Evolutionary conservation across 2,113 vertebrate genomes (phyloP), one percentile per base, ranked within the genome.

Genomic region (Hemicordylus capensis): DNA sequence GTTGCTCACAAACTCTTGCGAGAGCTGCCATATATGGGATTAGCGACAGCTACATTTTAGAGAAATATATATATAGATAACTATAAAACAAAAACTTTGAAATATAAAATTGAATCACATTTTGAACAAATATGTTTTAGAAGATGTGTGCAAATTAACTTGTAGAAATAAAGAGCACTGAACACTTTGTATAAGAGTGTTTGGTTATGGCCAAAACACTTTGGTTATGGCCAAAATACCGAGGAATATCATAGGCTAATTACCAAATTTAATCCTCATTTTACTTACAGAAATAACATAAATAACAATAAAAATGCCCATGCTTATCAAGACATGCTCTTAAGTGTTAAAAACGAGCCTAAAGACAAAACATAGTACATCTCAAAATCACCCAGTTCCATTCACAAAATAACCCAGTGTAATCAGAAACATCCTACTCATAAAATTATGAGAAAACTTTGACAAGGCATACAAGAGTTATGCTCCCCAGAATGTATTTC

Each of bases 121-220:
- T 1, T 3, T 39, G 24, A 34, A 22, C 44, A 31, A 63, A 75
- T 46, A 37, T 9, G n/a, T 59, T 51, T 51, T 84, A 48, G 74
- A 24, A 44, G 69, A 10, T 37, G 3, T 8, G 42, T 46, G 1
- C 2, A 73, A 39, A 69, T 42, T 69, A 22, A 6, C 67, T 22
- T 69, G 67, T 37, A 19, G 34, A 69, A 73, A 28, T 46, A 73
- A 85, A 87, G 86, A 85, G 84, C 37, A 59, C 80, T 72, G 78
- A 88, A 87, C 85, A 63, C 84, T 54, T 39, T 26, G 39, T 44
- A 69, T 54, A 7, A 63, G 37, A 54, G 24, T 54, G n/a, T 37
- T 76, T 85, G n/a, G n/a, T n/a, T n/a, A n/a, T n/a, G n/a, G n/a
- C n/a, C n/a, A n/a, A n/a, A n/a, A n/a, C n/a, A n/a, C n/a, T n/a